Conservation (phyloP, 2,888 invertebrate genomes). For the Andrena haemorrhoa region DNA sequence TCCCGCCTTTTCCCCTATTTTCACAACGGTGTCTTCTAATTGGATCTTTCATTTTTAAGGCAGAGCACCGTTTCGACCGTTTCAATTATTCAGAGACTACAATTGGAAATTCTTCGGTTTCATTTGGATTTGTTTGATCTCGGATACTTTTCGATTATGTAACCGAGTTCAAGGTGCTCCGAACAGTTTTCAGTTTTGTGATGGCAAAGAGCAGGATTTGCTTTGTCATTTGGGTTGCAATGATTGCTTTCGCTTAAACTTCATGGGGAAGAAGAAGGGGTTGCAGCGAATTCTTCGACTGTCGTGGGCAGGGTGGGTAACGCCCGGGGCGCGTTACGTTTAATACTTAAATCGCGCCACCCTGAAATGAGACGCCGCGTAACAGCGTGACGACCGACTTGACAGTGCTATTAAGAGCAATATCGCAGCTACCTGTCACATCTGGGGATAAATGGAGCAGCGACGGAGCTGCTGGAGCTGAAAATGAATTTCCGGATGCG, state of each 20-base stretch:
- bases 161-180: no score
- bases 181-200: no score
- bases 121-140: no score
- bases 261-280: background rate
- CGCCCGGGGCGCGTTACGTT: slow-evolving; percentile 42
- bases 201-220: no score
- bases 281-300: background rate
- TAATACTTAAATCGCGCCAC: slow-evolving; percentile 54
- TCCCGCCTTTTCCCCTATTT: no score
- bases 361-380: slow-evolving; percentile 53
- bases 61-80: no score
- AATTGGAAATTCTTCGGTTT: no score
- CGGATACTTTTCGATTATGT: no score
- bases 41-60: slow-evolving; percentile 9
- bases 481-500: slow-evolving; percentile 64
- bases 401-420: slow-evolving; percentile 61
- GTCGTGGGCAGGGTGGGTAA: background rate
- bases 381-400: slow-evolving; percentile 51
- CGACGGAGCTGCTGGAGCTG: slow-evolving; percentile 56
- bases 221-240: no score
- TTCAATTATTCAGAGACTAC: no score
- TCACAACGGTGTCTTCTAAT: slow-evolving; percentile 2
- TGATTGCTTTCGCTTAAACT: background rate
- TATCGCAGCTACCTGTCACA: slow-evolving; percentile 59
- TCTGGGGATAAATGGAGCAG: slow-evolving; percentile 60